Conservation (phyloP, 2,888 invertebrate species). For the Apodemia duryi region DNA sequence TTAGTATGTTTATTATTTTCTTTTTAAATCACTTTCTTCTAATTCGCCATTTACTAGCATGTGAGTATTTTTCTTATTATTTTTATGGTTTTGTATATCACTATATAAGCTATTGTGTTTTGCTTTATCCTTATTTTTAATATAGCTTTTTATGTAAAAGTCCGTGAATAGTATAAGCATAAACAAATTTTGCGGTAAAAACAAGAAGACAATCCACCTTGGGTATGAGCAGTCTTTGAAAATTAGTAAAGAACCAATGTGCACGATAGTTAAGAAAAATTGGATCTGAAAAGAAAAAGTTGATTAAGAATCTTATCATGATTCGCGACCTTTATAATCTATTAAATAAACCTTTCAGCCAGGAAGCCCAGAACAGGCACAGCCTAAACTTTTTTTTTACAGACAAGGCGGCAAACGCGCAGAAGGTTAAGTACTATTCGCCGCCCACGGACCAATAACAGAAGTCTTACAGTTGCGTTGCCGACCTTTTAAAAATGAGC, state of each 20-base stretch:
- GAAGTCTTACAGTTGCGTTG: too few species aligned
- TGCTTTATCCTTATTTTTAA: conserved; percentile 42
- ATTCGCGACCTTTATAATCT: too few species aligned
- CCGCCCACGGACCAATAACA: too few species aligned
- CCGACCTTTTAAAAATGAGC: too few species aligned
- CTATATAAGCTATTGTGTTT: not conserved
- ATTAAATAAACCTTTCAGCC: too few species aligned
- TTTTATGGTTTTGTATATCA: not conserved
- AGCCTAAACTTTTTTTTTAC: too few species aligned
- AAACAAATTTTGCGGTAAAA: conserved; percentile 82
- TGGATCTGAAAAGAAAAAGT: conserved; percentile 71
- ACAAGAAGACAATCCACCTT: conserved; percentile 69
- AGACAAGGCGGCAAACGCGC: too few species aligned
- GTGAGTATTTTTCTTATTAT: not conserved
- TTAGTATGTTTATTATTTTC: too few species aligned
- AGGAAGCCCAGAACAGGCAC: too few species aligned
- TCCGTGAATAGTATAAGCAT: conserved; percentile 83
- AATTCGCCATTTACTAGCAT: not conserved
- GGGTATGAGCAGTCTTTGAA: conserved; percentile 80
- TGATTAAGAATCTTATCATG: too few species aligned
- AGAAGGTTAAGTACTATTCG: too few species aligned
- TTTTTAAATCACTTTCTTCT: not conserved
- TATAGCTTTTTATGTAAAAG: conserved; percentile 83
- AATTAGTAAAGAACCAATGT: conserved; percentile 68
- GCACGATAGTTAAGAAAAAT: conserved; percentile 80